Base-by-base conservation (phyloP, 2,888 invertebrate genomes). In the Dermolepida albohirtum region DNA sequence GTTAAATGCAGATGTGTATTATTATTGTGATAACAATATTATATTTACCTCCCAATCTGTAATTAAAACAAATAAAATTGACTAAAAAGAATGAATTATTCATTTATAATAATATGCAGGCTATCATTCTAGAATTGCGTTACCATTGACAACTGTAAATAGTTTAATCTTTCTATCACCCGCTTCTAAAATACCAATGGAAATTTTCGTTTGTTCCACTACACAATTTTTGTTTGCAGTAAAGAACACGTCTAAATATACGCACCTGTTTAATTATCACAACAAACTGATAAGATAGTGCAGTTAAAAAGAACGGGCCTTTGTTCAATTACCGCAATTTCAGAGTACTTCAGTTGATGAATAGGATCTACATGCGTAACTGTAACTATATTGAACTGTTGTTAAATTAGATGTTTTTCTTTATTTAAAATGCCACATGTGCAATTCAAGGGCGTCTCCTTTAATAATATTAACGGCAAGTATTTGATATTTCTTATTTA, bases 201-300 rank as follows among this genome's bases (percentile, higher is more conserved):
- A 51, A 51, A 29, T 11, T 51, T 51, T 51, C n/a, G 0, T 12
- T 44, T 44, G 29, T 51, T 51, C 5, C 12, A 16, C 1, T 16
- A 22, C 12, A 22, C 27, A 12, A 6, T 11, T 34, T 34, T 51
- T 51, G 27, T 22, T 51, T 51, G 29, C n/a, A n/a, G 12, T 34
- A 51, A 5, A 6, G 29, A 29, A 29, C 17, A 29, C 14, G 51
- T 51, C 50, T 29, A 29, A 51, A 51, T 51, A 27, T 29, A 16
- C 34, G 34, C 6, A 54, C 16, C 14, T 22, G 34, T 39, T 39
- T 54, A 44, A 5, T 43, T 57, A 44, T 44, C 57, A 44, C 8
- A 43, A 57, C 57, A 44, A 44, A 43, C 44, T 44, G 57, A 57
- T 57, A 57, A 57, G 43, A 44, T 57, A 57, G 7, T 14, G 14